A percentile compares a stretch with the other conserved stretches of the same genome.
phyloP scores from a whole-genome alignment of 2,888 invertebrate genomes.

The Lasioglossum pauxillum region DNA sequence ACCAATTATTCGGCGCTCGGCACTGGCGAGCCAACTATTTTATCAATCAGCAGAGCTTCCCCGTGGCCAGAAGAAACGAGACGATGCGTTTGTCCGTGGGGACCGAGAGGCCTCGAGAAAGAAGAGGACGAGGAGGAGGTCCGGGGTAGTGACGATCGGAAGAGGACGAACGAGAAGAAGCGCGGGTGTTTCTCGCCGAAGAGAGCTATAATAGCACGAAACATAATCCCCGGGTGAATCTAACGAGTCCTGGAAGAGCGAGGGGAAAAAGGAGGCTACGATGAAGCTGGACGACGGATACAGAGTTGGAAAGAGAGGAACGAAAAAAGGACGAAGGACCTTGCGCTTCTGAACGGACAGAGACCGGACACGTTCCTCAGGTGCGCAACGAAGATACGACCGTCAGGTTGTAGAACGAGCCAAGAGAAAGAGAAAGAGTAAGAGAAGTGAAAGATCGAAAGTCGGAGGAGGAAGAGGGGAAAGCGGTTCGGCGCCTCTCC shows the following conservation, averaged over 20 bases:
- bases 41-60: conserved; percentile 68
- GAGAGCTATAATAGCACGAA: conserved; percentile 77
- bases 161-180: conserved; percentile 29
- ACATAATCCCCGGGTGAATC: conserved; percentile 78
- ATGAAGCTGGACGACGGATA: conserved; percentile 7
- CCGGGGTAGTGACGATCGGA: conserved; percentile 22
- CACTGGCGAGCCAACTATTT: conserved; percentile 67
- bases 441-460: conserved; percentile 57
- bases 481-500: conserved; percentile 81
- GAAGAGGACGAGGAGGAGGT: conserved; percentile 23
- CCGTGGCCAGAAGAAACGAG: conserved; percentile 55
- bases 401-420: conserved; percentile 21
- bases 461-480: conserved; percentile 43
- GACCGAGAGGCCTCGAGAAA: neutral
- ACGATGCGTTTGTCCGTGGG: conserved; percentile 14
- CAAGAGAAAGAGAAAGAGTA: conserved; percentile 49
- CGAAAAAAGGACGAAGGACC: conserved; percentile 33
- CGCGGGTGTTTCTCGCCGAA: conserved; percentile 62
- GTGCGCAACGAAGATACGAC: conserved; percentile 20
- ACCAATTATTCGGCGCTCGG: conserved; percentile 68
- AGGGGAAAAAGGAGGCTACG: conserved; percentile 24
- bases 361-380: conserved; percentile 31
- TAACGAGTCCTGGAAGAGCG: conserved; percentile 73
- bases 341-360: conserved; percentile 16
- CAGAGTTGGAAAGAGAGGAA: conserved; percentile 21